Evolutionary conservation across 2,888 invertebrate species (phyloP), one percentile per base, ranked within the genome.

Genomic region (Eledona agricola): DNA sequence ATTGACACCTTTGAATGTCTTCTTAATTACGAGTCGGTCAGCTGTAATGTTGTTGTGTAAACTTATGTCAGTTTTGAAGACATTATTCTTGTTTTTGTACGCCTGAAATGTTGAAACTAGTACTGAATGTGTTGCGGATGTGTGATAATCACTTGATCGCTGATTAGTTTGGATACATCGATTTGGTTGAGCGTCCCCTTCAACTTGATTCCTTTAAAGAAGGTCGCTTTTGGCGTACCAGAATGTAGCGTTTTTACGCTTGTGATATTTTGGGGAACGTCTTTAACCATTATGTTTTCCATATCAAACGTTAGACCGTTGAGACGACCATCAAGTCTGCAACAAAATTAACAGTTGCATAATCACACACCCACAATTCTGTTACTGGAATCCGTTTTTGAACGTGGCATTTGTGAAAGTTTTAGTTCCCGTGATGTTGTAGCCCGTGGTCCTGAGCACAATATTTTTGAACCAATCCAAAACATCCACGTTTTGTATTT

Each of bases 401-500:
- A 81, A 77, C 1, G 60, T 66, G 0, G 77, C 60, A 26, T 72
- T 72, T 55, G 74, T 73, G 4, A 84, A 79, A 1, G 46, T 72
- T 37, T 79, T 80, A 4, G 60, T 67, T 25, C 81, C 83, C 10
- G 70, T 65, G n/a, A 83, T 74, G 4, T 70, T 74, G 46, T 73
- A 72, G 42, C 70, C 72, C 2, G 70, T 72, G 3, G 64, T 59
- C 54, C 72, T 75, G 6, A 76, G 68, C 1, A 82, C 72, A 1
- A 79, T 67, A 19, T 78, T 71, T 12, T 72, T 66, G 1, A 79
- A 70, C 79, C 81, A 83, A 32, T 78, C 62, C 1, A 67, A 46
- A 4, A 84, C 65, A 29, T 79, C 71, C 1, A 81, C 76, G 29
- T 77, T 71, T 59, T 80, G 79, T 9, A 82, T 65, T 15, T 55